Evolutionary conservation across 2,113 vertebrate genomes (phyloP), one percentile per base, ranked within the genome.

Genomic region (Bos javanicus): DNA sequence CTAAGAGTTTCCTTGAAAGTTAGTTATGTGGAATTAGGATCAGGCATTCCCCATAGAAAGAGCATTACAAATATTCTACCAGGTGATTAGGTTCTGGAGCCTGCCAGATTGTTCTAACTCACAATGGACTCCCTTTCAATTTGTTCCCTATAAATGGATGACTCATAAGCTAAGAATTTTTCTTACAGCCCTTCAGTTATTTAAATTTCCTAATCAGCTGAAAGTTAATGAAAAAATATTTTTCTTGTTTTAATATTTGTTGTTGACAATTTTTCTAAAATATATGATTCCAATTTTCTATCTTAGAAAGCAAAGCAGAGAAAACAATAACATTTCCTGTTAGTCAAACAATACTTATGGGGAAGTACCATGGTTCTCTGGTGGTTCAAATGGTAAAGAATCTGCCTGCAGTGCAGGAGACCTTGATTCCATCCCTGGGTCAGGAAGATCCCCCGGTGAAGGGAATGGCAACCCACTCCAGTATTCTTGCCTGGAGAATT

Each of bases 181-280:
- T 36, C 56, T 91, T 85, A 30, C 0, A 57, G 36, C 50, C 28
- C 39, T 81, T 87, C 23, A 64, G 62, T 57, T 90, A 52, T 46
- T 30, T 86, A 48, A 76, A 76, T 88, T 96, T 97, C 64, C 82
- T 84, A 88, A 48, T 82, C 52, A 91, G 84, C 89, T 33, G 15
- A 71, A 82, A 52, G 57, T 64, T 85, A 93, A 94, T 59, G 64
- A 96, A 86, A 97, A 96, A 74, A 64, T 84, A 91, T 88, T 67
- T 91, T 85, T 84, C 94, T 91, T 67, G 6, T 82, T 95, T 97
- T 23, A 82, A 33, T 88, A 93, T 96, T 95, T 91, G 76, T 25
- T 67, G 15, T 43, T 95, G 87, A 95, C 85, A 82, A 36, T 48
- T 60, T 84, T 94, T 86, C 59, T 89, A 81, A 96, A 96, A 56